A percentile compares a stretch with the other conserved stretches of the same genome.
Evolutionary conservation across 1,140 invertebrate genomes (phyloP).

Genomic region (Ceratina australensis): DNA sequence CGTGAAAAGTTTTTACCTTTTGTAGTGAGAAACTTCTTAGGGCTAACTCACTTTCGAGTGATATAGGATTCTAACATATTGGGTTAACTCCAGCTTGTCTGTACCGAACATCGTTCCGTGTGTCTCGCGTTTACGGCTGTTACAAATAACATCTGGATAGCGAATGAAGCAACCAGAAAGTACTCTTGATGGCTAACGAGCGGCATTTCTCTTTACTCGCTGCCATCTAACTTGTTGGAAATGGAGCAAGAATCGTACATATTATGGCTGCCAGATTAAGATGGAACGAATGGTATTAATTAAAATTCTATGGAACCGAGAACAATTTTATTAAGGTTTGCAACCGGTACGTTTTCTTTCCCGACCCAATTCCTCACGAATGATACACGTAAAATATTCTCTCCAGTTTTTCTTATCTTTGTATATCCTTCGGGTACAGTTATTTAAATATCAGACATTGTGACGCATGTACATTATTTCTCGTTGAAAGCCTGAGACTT

Average conservation of each 20-base stretch:
- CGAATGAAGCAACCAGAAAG: neutral
- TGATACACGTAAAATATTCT: too few relatives aligned
- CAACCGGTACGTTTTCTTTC: too few relatives aligned
- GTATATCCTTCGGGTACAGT: too few relatives aligned
- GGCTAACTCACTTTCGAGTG: neutral
- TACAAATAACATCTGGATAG: neutral
- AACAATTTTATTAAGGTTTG: too few relatives aligned
- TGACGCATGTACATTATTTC: neutral
- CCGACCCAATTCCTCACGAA: too few relatives aligned
- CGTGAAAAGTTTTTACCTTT: neutral
- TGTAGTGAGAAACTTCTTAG: neutral
- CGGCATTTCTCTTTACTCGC: neutral
- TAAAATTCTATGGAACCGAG: too few relatives aligned
- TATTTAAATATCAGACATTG: neutral
- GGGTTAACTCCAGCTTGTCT: neutral
- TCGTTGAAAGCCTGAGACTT: neutral
- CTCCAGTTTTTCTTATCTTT: too few relatives aligned
- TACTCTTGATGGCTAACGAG: neutral
- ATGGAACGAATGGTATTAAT: too few relatives aligned
- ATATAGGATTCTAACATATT: neutral
- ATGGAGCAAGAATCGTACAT: neutral
- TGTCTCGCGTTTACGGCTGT: neutral
- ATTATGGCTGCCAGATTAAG: neutral
- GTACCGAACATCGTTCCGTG: constrained; percentile 3
- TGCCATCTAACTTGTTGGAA: neutral